Base-by-base conservation (phyloP, 2,113 vertebrate genomes). In the Camelus bactrianus region DNA sequence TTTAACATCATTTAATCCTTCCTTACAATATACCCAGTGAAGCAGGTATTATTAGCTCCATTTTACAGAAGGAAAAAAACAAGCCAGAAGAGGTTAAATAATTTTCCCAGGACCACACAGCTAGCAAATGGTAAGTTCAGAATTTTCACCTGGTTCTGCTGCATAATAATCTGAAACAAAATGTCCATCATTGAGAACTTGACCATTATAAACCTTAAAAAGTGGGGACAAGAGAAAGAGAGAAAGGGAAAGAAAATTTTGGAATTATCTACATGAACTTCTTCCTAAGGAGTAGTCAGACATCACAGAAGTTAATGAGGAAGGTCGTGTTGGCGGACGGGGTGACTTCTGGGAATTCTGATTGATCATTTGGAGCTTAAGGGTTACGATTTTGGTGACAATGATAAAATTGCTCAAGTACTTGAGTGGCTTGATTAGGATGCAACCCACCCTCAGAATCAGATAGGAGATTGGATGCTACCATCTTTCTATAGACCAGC, bases 71-170 rank as follows among this genome's bases (percentile, higher is more conserved):
- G 81, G 20, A 32, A 73, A 62, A 58, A 86, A 92, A 77, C 6
- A 90, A 30, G 11, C 10, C 9, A 12, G 52, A 17, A 86, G 22
- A 92, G 20, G 22, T 76, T 82, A 85, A 67, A 88, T 69, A 62
- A 65, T 94, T 86, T 95, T 24, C 73, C 38, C 38, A 92, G 32
- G 76, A 86, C 89, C 67, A 35, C 32, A 42, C 4, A 86, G 19
- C 54, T 58, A n/a, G 48, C 80, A 83, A 89, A 70, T 13, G 5
- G 67, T 77, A 77, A 3, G 13, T 84, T 89, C 26, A 93, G 48
- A 65, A 87, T 77, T 80, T 95, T 87, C 26, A 54, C 56, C 9
- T 91, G 38, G 67, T 73, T 94, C 58, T 85, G 42, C 26, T 84
- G 26, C 60, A 54, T 50, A 26, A 62, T 54, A 22, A 80, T 84